A percentile compares a stretch with the other conserved stretches of the same genome.
phyloP scores from a whole-genome alignment of 2,888 invertebrate genomes.

The Blera fallax region DNA sequence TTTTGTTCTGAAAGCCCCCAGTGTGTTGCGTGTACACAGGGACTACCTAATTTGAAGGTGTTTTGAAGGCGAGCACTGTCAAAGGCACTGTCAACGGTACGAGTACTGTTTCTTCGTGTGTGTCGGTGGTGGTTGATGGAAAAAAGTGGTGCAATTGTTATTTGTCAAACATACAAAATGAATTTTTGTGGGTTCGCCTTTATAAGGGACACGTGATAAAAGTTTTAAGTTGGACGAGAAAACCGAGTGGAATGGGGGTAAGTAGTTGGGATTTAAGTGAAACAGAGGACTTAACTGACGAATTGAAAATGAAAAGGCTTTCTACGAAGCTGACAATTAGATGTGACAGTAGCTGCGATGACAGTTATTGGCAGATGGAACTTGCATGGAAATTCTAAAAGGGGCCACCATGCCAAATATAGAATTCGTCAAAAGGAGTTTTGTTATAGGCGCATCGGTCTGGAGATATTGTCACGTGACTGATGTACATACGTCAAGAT shows the following conservation, averaged over 20 bases:
- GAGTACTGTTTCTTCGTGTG: not conserved
- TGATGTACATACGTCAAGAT: constrained; percentile 34
- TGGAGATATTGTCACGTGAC: constrained; percentile 6
- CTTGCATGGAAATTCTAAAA: constrained; percentile 40
- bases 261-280: constrained; percentile 8
- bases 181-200: constrained; percentile 66
- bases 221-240: constrained; percentile 36
- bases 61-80: constrained; percentile 35
- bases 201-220: constrained; percentile 68
- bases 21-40: constrained; percentile 37
- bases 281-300: not conserved
- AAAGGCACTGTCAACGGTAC: constrained; percentile 22
- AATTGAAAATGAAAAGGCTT: constrained; percentile 30
- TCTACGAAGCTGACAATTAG: constrained; percentile 45
- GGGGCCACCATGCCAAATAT: not conserved
- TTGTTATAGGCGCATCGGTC: not conserved
- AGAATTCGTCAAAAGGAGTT: not conserved
- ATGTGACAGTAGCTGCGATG: too few relatives aligned
- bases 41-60: constrained; percentile 57
- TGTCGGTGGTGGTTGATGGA: not conserved
- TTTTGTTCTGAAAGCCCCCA: not conserved
- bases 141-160: constrained; percentile 71
- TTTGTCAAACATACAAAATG: constrained; percentile 73
- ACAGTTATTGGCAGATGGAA: constrained; percentile 52
- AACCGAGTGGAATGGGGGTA: not conserved